Percentiles rank a stretch among this genome's conserved stretches.
phyloP scores from a whole-genome alignment of 2,113 vertebrate species.

The Falco punctatus region DNA sequence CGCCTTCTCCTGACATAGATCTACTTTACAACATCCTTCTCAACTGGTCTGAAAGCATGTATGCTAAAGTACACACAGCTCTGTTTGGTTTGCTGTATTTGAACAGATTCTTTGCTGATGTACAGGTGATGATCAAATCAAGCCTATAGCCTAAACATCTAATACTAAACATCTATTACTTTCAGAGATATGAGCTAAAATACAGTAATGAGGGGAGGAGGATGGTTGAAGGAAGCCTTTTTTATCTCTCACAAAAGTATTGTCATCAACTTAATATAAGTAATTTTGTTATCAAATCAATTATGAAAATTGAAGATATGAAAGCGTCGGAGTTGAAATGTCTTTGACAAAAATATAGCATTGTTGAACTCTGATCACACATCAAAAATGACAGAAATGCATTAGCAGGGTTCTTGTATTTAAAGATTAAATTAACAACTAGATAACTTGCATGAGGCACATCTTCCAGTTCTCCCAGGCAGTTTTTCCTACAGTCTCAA shows the following conservation, averaged over 20 bases:
- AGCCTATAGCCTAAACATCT: background rate
- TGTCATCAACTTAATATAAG: background rate
- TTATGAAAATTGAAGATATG: conserved; percentile 40
- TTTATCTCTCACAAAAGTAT: background rate
- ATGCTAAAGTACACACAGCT: background rate
- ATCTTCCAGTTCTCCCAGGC: background rate
- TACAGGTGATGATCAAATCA: background rate
- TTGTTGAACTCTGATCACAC: conserved; percentile 27
- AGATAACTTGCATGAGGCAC: background rate
- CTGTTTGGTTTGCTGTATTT: background rate
- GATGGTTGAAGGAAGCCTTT: background rate
- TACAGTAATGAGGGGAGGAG: background rate
- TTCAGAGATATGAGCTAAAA: background rate
- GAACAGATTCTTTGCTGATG: background rate
- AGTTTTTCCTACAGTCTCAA: background rate
- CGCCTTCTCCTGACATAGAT: background rate
- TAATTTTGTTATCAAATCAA: conserved; percentile 42
- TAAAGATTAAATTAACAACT: background rate
- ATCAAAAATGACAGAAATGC: conserved; percentile 47
- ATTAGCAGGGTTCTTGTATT: background rate
- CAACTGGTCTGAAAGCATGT: background rate
- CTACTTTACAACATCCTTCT: background rate
- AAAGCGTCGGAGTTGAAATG: background rate
- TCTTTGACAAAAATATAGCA: conserved; percentile 13
- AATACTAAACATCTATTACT: background rate